Base-by-base conservation (phyloP, 2,888 invertebrate genomes). In the Orchesella flavescens region DNA sequence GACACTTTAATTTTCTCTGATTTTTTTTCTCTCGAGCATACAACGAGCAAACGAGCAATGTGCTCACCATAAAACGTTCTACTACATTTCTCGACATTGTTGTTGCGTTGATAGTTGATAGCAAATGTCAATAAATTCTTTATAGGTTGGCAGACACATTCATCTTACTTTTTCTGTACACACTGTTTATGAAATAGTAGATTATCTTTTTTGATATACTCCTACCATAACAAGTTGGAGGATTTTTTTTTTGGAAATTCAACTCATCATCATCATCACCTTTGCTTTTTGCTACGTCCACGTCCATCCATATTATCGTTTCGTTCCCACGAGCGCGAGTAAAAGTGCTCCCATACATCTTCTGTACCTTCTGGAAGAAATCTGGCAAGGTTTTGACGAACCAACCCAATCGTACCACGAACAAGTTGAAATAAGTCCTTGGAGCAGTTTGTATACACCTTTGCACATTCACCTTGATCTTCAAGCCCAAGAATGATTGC, bases 401-500 rank as follows among this genome's bases (percentile, higher is more conserved):
- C 68, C 49, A 68, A 4, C 1, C 78, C 73, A 23, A 83, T 49
- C 1, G 73, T 44, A 12, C 73, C 77, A 4, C 83, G 77, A 15
- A 34, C 55, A 49, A 83, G 59, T 9, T 73, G 57, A 55, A 83
- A 83, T 19, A 83, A 44, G 55, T 74, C 61, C 61, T 83, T 77
- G 0, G 53, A 2, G 61, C 83, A 83, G 15, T 17, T 53, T 2
- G 19, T n/a, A 55, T 80, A 85, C 43, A 77, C 44, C 53, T 75
- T 75, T 44, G 17, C 53, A 53, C 88, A 88, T 19, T 43, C 68
- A 4, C 65, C 85, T 74, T 88, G 88, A 57, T 88, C 87, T 59
- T 85, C 75, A 4, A 88, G 72, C 0, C 88, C 88, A 34, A 79
- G 63, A 19, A 80, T 57, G 3, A 88, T 86, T 0, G 88, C 87